Evolutionary conservation across 2,113 vertebrate species (phyloP).

Genomic region (Chascanopsetta lugubris): DNA sequence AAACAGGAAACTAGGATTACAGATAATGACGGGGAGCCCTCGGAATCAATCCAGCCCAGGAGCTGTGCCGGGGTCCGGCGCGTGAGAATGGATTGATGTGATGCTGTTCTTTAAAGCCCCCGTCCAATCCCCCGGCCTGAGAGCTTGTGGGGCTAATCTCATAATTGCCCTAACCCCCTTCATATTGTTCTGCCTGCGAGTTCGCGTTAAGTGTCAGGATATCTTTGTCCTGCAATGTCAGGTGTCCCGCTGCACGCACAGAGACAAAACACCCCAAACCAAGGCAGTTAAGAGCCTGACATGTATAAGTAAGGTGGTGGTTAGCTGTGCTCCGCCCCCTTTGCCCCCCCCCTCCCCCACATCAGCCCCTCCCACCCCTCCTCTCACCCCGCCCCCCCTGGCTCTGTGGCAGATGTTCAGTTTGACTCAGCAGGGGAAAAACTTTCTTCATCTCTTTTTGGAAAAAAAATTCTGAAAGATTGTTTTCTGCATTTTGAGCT

Average conservation of each 20-base stretch:
- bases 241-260: conserved; percentile 74
- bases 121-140: conserved; percentile 82
- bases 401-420: too few species aligned
- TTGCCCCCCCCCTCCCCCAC: conserved; percentile 31
- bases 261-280: conserved; percentile 33
- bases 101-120: conserved; percentile 83
- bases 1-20: conserved; percentile 81
- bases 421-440: too few species aligned
- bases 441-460: neutral
- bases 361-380: too few species aligned
- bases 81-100: conserved; percentile 83
- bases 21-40: conserved; percentile 78
- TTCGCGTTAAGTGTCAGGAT: conserved; percentile 84
- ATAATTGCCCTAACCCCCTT: conserved; percentile 86
- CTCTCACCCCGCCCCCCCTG: too few species aligned
- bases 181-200: conserved; percentile 86
- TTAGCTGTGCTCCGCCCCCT: too few species aligned
- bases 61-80: conserved; percentile 74
- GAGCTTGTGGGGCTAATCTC: conserved; percentile 86
- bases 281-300: conserved; percentile 49
- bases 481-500: too few species aligned
- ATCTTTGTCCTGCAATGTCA: conserved; percentile 82
- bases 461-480: neutral
- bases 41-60: conserved; percentile 74
- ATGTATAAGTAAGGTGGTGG: conserved; percentile 39